These are phyloP conservation scores for Leptinotarsa haldemani DNA, from an alignment of 2,888 invertebrate genomes.

Conservation along the genomic window DNA sequence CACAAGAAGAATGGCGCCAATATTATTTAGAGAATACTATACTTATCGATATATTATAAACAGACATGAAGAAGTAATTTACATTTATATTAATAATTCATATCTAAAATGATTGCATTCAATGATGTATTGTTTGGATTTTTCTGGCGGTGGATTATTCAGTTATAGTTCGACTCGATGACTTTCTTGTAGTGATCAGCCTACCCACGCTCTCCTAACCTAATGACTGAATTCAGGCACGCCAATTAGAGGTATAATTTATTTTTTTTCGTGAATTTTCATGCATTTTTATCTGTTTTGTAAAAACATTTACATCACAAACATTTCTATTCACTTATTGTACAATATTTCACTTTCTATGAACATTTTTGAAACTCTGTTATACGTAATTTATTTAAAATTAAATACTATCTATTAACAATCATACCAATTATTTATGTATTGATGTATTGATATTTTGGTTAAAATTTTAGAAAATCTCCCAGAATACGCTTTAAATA, in stretches of 20 bases:
- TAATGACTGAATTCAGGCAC: slow-evolving; percentile 4
- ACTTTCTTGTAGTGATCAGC: slow-evolving; percentile 7
- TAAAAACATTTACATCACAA: no score
- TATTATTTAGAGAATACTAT: slow-evolving; percentile 20
- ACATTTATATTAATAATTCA: slow-evolving; percentile 35
- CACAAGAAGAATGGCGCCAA: slow-evolving; percentile 26
- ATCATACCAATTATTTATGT: no score
- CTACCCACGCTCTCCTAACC: slow-evolving; percentile 7
- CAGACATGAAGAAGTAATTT: slow-evolving; percentile 29
- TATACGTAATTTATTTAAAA: no score
- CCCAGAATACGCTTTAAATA: no score
- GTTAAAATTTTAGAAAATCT: no score
- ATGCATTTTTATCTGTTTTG: no score
- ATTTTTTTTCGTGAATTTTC: no score
- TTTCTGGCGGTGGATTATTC: slow-evolving; percentile 21
- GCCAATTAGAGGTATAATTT: background rate
- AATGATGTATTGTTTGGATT: slow-evolving; percentile 33
- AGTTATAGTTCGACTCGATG: background rate
- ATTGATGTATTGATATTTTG: no score
- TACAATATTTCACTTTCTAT: no score
- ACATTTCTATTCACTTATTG: no score
- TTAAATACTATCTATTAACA: no score
- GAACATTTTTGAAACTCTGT: no score
- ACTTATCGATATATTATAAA: slow-evolving; percentile 31
- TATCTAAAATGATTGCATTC: slow-evolving; percentile 28